These are phyloP conservation scores for Engraulis encrasicolus DNA, from an alignment of 2,113 vertebrate genomes.

Conservation along the genomic window DNA sequence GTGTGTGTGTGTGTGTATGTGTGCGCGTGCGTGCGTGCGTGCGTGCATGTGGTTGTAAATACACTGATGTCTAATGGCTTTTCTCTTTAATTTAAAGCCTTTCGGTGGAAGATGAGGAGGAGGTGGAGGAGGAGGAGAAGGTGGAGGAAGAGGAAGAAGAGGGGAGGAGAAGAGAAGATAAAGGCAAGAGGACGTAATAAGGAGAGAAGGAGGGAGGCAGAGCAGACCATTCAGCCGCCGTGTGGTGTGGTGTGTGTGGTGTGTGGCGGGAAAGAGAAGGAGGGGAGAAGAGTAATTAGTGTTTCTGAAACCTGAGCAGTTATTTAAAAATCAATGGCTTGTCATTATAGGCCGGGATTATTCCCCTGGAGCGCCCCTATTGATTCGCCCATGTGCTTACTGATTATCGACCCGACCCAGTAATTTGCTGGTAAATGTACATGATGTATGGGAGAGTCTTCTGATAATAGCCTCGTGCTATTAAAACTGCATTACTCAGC, in stretches of 20 bases:
- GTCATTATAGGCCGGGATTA: conserved; percentile 58
- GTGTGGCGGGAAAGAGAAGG: conserved; percentile 26
- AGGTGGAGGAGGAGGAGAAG: no score
- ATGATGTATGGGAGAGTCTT: conserved; percentile 48
- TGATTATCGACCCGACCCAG: conserved; percentile 54
- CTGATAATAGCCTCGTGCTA: conserved; percentile 42
- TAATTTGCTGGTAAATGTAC: conserved; percentile 62
- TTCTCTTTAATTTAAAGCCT: conserved; percentile 52
- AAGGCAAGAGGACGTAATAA: no score
- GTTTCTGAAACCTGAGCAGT: conserved; percentile 65
- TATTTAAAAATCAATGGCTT: conserved; percentile 67
- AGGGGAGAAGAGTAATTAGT: conserved; percentile 61
- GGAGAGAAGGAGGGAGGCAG: not conserved
- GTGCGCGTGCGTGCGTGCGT: no score
- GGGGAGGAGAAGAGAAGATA: no score
- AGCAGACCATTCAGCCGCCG: not conserved
- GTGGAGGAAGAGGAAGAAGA: no score
- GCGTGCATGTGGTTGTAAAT: conserved; percentile 49
- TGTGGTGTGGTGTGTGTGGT: no score
- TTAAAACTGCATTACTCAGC: no score
- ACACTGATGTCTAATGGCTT: conserved; percentile 47
- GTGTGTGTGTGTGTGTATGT: no score
- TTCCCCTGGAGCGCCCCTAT: conserved; percentile 46
- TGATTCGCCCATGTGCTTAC: conserved; percentile 53
- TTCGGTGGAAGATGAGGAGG: conserved; percentile 27